Base-by-base conservation (phyloP, 2,797 vertebrate species). In the Notoglanidium macrostoma region DNA sequence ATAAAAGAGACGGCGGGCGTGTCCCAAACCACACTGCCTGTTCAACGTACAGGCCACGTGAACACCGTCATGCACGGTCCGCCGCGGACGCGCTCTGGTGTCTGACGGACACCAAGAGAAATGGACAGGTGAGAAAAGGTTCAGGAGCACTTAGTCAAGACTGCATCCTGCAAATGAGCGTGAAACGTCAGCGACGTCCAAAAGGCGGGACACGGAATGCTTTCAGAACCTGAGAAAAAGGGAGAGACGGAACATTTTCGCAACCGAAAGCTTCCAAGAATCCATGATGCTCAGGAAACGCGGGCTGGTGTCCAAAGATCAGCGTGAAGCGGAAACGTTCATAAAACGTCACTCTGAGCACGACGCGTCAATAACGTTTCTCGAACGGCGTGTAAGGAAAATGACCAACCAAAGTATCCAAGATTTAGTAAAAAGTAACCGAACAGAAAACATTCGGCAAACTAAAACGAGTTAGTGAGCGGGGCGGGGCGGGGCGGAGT, bases 1-100 rank as follows among this genome's bases (percentile, higher is more conserved):
- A 26, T 17, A 19, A 63, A 49, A 17, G 2, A 15, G 57, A 29
- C 23, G 51, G 80, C 65, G 87, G 80, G 67, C 68, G 89, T 65
- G 85, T 35, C 76, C 54, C 32, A 79, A 77, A 79, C 32, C 54
- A 35, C 76, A 5, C n/a, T 7, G 44, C 10, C 11, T 54, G 49
- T 54, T 29, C 26, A 77, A 1, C 3, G 29, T 11, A 35, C 0
- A 35, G n/a, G 14, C 51, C 76, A 78, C 51, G 0, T 3, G 3
- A 32, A 78, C 51, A 35, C n/a, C 51, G 51, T 15, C 44, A 15
- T 54, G 12, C 7, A 11, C 12, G 6, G 26, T 54, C 74, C 49
- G 0, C 44, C 44, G 40, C 19, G 19, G 21, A 23, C 35, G 19
- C 1, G 9, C 19, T 21, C 68, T 44, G 4, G 15, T 11, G 2